Conservation (phyloP, 1,140 invertebrate species). For the Aphelenchoides fujianensis region DNA sequence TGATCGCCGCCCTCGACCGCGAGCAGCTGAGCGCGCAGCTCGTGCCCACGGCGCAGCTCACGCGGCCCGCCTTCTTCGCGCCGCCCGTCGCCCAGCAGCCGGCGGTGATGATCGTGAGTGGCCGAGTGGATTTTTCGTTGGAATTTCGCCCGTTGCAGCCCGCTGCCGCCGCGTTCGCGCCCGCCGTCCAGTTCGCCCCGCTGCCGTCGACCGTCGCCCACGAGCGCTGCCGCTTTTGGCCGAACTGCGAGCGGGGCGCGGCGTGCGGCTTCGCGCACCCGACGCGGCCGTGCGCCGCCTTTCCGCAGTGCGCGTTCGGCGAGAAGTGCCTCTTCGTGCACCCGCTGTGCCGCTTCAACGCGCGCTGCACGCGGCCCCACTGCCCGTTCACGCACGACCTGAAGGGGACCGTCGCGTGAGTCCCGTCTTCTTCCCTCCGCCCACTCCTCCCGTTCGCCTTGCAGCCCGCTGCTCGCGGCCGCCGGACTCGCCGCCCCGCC, state of each 20-base stretch:
- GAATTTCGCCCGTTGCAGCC: constrained; percentile 3
- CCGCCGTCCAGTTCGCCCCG: constrained; percentile 4
- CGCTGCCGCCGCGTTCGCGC: constrained; percentile 8
- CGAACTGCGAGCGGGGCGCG: constrained; percentile 70
- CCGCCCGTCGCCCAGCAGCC: constrained; percentile 24
- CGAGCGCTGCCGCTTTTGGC: constrained; percentile 73
- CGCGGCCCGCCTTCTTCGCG: constrained; percentile 29
- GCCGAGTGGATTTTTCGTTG: too few species aligned
- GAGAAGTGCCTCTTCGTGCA: constrained; percentile 83
- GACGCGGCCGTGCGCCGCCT: constrained; percentile 69
- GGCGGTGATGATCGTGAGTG: constrained; percentile 57
- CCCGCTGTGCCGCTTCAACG: constrained; percentile 85
- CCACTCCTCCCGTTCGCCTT: not conserved
- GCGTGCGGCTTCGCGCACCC: constrained; percentile 72
- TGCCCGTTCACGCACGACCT: constrained; percentile 80
- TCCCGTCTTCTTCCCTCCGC: not conserved
- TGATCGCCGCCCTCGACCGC: constrained; percentile 21
- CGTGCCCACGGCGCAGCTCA: constrained; percentile 36
- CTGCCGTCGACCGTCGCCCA: not conserved
- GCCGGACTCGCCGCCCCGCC: too few species aligned
- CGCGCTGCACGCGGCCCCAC: constrained; percentile 74
- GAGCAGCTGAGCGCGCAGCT: constrained; percentile 14
- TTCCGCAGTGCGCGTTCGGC: constrained; percentile 83
- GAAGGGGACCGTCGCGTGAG: constrained; percentile 30
- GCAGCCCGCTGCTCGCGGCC: constrained; percentile 16